Conservation (phyloP, 1,140 invertebrate genomes). For the Chelonus insularis region DNA sequence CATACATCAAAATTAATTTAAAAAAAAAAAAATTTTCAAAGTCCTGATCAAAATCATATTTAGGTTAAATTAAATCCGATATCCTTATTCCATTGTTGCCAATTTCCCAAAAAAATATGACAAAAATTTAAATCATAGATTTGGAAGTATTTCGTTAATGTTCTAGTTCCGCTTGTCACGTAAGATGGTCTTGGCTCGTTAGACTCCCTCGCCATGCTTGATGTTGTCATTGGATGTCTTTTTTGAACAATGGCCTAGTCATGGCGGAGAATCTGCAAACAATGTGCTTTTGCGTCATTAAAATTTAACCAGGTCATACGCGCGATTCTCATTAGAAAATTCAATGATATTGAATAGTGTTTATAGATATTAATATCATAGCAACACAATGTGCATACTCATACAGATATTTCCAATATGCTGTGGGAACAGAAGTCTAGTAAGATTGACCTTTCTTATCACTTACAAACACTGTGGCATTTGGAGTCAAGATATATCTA, state of each 20-base stretch:
- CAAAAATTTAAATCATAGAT: too few species aligned
- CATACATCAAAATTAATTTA: too few species aligned
- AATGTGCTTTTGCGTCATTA: constrained; percentile 9
- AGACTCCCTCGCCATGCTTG: constrained; percentile 2
- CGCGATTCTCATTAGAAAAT: not conserved
- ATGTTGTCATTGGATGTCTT: not conserved
- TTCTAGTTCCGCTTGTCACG: constrained; percentile 11
- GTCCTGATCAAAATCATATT: too few species aligned
- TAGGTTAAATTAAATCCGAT: too few species aligned
- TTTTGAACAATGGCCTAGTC: constrained; percentile 8
- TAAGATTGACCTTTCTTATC: constrained; percentile 12
- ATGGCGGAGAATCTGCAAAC: not conserved
- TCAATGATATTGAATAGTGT: not conserved
- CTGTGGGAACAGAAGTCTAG: not conserved
- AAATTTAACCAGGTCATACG: constrained; percentile 19
- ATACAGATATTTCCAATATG: not conserved
- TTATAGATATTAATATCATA: not conserved
- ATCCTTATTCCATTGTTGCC: too few species aligned
- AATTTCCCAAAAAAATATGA: too few species aligned
- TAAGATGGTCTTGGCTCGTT: constrained; percentile 13
- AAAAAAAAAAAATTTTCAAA: too few species aligned
- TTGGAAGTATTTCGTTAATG: not conserved
- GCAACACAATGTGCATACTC: not conserved
- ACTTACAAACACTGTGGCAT: not conserved
- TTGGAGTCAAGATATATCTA: constrained; percentile 6